Evolutionary conservation across 2,888 invertebrate genomes (phyloP).

Genomic region (Troilus luridus): DNA sequence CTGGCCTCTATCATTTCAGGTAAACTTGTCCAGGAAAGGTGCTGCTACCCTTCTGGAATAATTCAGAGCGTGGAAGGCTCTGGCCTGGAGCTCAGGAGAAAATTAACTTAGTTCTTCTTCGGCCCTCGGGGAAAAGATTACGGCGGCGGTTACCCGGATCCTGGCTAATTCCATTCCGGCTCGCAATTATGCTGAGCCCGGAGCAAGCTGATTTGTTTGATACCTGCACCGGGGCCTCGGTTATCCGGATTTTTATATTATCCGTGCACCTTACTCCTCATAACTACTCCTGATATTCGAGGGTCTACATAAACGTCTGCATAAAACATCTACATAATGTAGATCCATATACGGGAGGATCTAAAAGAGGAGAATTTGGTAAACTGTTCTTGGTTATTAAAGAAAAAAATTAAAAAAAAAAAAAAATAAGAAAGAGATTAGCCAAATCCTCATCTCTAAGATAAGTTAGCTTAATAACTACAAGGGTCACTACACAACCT

Average conservation of each 20-base stretch:
- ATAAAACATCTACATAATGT: no score
- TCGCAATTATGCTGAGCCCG: background rate
- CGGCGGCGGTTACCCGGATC: background rate
- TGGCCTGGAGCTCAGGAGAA: background rate
- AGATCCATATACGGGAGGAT: no score
- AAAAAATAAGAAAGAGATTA: no score
- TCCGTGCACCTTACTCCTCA: no score
- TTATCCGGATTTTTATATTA: no score
- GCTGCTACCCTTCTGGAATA: background rate
- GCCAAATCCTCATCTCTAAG: no score
- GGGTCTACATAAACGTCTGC: no score
- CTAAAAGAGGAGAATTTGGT: background rate
- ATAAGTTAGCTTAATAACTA: no score
- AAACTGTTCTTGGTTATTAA: no score
- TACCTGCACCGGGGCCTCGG: background rate
- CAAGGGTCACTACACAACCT: no score
- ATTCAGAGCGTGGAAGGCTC: background rate
- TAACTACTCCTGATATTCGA: no score
- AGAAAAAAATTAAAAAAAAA: no score
- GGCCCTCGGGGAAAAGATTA: constrained; percentile 21
- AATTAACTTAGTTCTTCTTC: constrained; percentile 40
- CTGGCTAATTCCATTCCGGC: background rate
- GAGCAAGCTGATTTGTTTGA: background rate
- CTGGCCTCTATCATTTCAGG: background rate
- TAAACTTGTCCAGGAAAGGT: constrained; percentile 19